These are phyloP conservation scores for Botia kubotai DNA, from an alignment of 2,797 vertebrate genomes.

Conservation along the genomic window DNA sequence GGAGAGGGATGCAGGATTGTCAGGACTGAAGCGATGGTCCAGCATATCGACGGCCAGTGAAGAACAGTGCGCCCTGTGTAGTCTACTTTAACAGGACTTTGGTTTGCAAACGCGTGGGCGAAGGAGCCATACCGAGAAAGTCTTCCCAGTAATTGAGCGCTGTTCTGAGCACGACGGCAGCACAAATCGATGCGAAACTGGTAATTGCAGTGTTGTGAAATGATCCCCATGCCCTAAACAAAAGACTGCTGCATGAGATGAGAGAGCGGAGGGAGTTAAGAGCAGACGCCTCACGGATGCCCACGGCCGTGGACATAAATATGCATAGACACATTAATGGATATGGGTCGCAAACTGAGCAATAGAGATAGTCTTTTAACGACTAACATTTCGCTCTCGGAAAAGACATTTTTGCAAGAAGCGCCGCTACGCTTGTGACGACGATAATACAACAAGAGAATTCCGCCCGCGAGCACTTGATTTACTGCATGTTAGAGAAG, in stretches of 20 bases:
- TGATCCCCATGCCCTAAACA: constrained; percentile 62
- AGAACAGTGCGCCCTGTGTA: constrained; percentile 32
- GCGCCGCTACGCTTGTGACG: background rate
- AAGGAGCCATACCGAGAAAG: constrained; percentile 36
- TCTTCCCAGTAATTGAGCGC: constrained; percentile 70
- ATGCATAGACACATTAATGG: background rate
- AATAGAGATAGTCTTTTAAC: background rate
- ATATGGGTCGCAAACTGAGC: background rate
- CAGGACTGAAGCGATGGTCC: constrained; percentile 46
- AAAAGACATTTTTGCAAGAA: background rate
- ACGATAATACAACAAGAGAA: background rate
- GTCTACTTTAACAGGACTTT: constrained; percentile 31
- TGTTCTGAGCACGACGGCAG: constrained; percentile 68
- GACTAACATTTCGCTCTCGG: background rate
- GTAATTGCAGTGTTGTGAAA: constrained; percentile 75
- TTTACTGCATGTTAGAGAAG: background rate
- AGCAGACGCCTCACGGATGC: background rate
- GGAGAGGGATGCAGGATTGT: constrained; percentile 70
- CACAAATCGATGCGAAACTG: constrained; percentile 72
- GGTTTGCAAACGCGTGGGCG: constrained; percentile 40
- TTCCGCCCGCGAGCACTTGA: background rate
- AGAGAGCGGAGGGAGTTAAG: constrained; percentile 1
- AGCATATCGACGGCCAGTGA: constrained; percentile 43
- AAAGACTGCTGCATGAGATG: constrained; percentile 56
- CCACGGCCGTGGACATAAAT: background rate